A percentile compares a stretch with the other conserved stretches of the same genome.
phyloP scores from a whole-genome alignment of 2,113 vertebrate species.

The Oreochromis niloticus region DNA sequence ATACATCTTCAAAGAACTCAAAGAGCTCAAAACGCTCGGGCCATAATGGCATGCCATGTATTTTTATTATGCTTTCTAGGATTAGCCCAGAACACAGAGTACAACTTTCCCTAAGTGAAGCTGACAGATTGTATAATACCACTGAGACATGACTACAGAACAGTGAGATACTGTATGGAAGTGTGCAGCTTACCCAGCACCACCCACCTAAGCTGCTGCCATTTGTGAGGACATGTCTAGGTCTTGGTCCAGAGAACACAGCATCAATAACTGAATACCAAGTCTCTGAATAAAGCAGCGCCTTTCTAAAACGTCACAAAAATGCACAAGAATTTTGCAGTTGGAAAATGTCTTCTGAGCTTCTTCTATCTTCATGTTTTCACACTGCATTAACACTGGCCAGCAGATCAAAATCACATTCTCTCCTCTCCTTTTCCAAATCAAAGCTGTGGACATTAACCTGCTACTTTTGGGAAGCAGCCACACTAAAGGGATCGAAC shows the following conservation, averaged over 20 bases:
- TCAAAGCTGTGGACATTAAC: neutral
- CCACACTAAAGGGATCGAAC: neutral
- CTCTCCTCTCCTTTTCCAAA: neutral
- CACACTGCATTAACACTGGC: neutral
- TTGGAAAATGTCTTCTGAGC: neutral
- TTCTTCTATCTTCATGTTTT: neutral
- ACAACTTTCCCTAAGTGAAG: constrained; percentile 5
- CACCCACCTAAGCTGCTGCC: neutral
- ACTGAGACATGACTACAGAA: constrained; percentile 7
- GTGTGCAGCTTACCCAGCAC: neutral
- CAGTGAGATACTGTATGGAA: neutral
- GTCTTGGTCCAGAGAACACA: constrained; percentile 16
- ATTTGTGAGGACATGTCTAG: constrained; percentile 11
- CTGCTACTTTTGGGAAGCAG: neutral
- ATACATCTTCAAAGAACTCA: constrained; percentile 19
- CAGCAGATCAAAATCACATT: neutral
- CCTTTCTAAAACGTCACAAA: neutral
- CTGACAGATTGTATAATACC: constrained; percentile 28
- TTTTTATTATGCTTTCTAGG: constrained; percentile 21
- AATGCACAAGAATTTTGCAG: neutral
- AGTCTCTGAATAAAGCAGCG: neutral
- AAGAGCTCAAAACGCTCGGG: neutral
- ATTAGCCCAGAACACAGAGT: constrained; percentile 14
- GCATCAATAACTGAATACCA: constrained; percentile 24
- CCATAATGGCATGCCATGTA: neutral